phyloP scores from a whole-genome alignment of 23 tunicate species.

The Ascidia mentula region DNA sequence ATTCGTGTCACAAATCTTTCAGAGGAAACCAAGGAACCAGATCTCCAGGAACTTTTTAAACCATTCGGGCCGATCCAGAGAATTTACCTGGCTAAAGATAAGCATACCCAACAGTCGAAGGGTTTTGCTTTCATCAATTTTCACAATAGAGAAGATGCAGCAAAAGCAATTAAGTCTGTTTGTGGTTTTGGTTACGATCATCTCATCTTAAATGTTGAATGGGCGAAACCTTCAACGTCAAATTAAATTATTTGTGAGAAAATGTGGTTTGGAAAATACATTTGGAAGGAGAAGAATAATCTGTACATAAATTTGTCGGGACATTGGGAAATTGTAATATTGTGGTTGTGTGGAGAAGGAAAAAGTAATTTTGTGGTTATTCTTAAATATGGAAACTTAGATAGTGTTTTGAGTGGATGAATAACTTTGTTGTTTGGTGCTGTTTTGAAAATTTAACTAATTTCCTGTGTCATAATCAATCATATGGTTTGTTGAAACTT shows the following conservation, averaged over 20 bases:
- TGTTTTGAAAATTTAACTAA: no score
- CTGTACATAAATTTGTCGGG: no score
- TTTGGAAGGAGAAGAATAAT: no score
- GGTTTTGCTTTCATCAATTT: slow-evolving; percentile 98
- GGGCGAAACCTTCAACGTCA: slow-evolving; percentile 77
- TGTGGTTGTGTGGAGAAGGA: no score
- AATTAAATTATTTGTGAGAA: not conserved
- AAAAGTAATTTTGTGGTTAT: no score
- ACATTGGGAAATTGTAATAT: no score
- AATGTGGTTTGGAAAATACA: no score
- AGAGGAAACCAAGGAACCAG: slow-evolving; percentile 93
- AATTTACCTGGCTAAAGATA: slow-evolving; percentile 90
- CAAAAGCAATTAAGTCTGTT: slow-evolving; percentile 83
- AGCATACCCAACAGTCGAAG: slow-evolving; percentile 87
- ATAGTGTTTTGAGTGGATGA: no score
- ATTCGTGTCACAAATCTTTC: slow-evolving; percentile 98
- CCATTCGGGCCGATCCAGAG: slow-evolving; percentile 95
- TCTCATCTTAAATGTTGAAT: slow-evolving; percentile 93
- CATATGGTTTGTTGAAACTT: no score
- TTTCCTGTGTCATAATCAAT: no score
- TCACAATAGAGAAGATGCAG: slow-evolving; percentile 96
- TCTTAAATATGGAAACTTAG: no score
- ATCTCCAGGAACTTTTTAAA: slow-evolving; percentile 90
- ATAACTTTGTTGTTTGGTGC: no score
- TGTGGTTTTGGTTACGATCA: slow-evolving; percentile 97